phyloP scores from a whole-genome alignment of 1,140 invertebrate species.

The Drosophila prosaltans region DNA sequence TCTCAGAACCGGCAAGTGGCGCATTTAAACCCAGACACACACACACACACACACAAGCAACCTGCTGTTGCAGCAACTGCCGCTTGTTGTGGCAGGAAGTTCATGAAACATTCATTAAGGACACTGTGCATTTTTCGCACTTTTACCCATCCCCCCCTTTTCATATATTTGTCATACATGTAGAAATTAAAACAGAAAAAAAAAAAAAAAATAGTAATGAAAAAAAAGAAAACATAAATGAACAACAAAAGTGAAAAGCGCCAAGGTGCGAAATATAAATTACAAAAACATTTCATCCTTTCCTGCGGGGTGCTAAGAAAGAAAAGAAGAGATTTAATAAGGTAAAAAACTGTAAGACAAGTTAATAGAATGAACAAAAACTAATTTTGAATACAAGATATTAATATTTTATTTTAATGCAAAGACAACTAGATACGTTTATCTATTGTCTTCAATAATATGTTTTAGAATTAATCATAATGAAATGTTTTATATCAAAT shows the following conservation, averaged over 20 bases:
- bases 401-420: too few species aligned
- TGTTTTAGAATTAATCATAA: too few species aligned
- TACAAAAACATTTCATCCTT: neutral
- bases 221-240: neutral
- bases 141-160: conserved; percentile 20
- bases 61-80: neutral
- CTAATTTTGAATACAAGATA: too few species aligned
- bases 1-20: conserved; percentile 7
- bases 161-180: conserved; percentile 38
- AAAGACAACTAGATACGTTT: too few species aligned
- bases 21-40: conserved; percentile 18
- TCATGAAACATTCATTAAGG: conserved; percentile 77
- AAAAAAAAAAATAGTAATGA: neutral
- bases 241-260: neutral
- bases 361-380: too few species aligned
- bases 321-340: too few species aligned
- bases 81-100: conserved; percentile 39
- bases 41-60: too few species aligned
- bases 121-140: conserved; percentile 42
- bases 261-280: neutral
- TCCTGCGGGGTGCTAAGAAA: too few species aligned
- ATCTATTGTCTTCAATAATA: too few species aligned
- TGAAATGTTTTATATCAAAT: too few species aligned
- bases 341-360: too few species aligned
- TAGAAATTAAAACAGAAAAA: conserved; percentile 24